Conservation (phyloP, 2,113 vertebrate genomes). For the Cephalopholis sonnerati region DNA sequence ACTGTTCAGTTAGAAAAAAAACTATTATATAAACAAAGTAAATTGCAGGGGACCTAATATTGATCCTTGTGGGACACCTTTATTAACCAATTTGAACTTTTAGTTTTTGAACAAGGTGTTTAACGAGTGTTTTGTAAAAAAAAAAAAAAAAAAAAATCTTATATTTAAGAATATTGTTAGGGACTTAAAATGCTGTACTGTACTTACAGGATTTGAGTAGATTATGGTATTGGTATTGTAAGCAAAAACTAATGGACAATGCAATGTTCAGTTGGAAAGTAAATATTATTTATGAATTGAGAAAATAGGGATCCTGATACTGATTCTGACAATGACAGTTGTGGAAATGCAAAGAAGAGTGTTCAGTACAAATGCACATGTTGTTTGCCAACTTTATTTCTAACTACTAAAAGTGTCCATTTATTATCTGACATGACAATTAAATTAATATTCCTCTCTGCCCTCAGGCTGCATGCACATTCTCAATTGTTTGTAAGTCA, state of each 20-base stretch:
- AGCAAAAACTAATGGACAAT: no score
- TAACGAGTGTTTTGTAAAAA: background rate
- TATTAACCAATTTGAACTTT: background rate
- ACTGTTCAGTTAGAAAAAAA: background rate
- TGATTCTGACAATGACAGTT: no score
- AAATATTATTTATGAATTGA: background rate
- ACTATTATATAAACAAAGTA: background rate
- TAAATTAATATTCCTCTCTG: background rate
- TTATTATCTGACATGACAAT: background rate
- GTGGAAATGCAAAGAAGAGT: background rate
- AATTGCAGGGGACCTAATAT: background rate
- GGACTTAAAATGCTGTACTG: background rate
- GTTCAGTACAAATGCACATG: no score
- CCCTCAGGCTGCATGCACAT: background rate
- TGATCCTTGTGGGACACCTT: background rate
- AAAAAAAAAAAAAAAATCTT: no score
- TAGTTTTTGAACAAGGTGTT: background rate
- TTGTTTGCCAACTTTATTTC: no score
- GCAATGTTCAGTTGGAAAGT: background rate
- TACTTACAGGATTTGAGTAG: background rate
- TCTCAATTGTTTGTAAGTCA: background rate
- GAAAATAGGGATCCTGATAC: no score
- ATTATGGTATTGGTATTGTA: no score
- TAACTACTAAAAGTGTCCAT: background rate
- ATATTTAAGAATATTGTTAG: background rate